Evolutionary conservation across 2,888 invertebrate species (phyloP), one percentile per base, ranked within the genome.

Genomic region (Pilophorus perplexus): DNA sequence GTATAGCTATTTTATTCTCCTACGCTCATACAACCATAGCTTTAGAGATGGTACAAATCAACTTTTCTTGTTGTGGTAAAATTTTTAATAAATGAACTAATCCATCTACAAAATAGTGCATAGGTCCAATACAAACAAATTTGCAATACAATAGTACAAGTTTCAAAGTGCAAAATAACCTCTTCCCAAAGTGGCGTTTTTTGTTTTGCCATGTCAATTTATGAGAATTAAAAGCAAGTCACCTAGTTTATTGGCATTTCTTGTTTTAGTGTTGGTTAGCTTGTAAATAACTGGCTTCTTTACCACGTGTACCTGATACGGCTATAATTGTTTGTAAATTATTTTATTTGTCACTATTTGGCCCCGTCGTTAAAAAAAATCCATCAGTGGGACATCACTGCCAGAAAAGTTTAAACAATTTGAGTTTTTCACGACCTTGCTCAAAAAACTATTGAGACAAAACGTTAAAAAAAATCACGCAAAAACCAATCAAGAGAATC

Each of bases 281-380:
- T 65, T 65, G 64, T 65, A 65, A 40, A 65, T 65, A 65, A 20
- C 66, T 18, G 66, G 52, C 52, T 57, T 66, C 23, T 33, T 52
- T 48, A 64, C 64, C 64, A 64, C 52, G 50, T 40, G 66, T 66
- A 66, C 66, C 66, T 66, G 66, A 66, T 46, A 57, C 16, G 46
- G 57, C 66, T 57, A 55, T 38, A 38, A 50, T 52, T 42, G 5
- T 10, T 10, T 42, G n/a, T n/a, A n/a, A n/a, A n/a, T 42, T 42
- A 10, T 10, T 42, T 42, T 42, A n/a, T 14, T 14, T 14, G 5
- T 42, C 14, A 5, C 12, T 10, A 14, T 42, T 10, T 42, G 4
- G 6, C 12, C 12, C 33, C n/a, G n/a, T 33, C 33, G 33, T 33
- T 6, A 33, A 25, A 52, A 23, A 59, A 59, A 10, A 57, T 27